phyloP scores from a whole-genome alignment of 2,797 vertebrate species.

The Sarcophilus harrisii region DNA sequence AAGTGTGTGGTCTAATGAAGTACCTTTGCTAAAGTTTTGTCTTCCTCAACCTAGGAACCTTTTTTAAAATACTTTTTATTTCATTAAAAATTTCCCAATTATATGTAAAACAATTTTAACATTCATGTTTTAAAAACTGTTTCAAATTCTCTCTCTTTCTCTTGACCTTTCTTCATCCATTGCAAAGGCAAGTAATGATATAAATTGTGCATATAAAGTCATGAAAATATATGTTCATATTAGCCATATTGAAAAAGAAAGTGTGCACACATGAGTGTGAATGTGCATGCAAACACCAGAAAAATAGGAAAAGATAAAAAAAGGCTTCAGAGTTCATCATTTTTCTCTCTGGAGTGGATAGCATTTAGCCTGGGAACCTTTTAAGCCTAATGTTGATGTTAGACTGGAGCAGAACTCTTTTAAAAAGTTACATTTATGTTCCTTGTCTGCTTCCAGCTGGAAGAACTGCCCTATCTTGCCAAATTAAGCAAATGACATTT shows the following conservation, averaged over 20 bases:
- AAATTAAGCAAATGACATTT: constrained; percentile 23
- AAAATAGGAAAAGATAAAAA: background rate
- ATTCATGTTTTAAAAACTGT: background rate
- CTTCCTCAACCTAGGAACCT: background rate
- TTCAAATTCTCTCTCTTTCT: background rate
- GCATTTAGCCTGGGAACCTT: too few species aligned
- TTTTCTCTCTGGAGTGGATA: background rate
- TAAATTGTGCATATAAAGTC: too few species aligned
- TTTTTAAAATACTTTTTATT: background rate
- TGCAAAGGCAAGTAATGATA: background rate
- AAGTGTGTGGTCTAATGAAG: background rate
- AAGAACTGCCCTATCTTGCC: background rate
- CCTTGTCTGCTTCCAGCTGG: background rate
- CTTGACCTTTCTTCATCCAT: background rate
- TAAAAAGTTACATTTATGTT: background rate
- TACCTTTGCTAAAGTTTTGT: background rate
- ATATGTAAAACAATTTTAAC: too few species aligned
- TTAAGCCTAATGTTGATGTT: background rate
- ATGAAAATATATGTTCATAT: background rate
- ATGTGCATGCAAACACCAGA: too few species aligned
- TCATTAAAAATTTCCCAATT: too few species aligned
- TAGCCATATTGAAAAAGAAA: background rate
- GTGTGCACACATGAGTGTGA: too few species aligned
- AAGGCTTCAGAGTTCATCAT: background rate
- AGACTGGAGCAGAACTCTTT: background rate